These are phyloP conservation scores for Diploscapter pachys DNA, from an alignment of 1,140 invertebrate species.

Conservation along the genomic window DNA sequence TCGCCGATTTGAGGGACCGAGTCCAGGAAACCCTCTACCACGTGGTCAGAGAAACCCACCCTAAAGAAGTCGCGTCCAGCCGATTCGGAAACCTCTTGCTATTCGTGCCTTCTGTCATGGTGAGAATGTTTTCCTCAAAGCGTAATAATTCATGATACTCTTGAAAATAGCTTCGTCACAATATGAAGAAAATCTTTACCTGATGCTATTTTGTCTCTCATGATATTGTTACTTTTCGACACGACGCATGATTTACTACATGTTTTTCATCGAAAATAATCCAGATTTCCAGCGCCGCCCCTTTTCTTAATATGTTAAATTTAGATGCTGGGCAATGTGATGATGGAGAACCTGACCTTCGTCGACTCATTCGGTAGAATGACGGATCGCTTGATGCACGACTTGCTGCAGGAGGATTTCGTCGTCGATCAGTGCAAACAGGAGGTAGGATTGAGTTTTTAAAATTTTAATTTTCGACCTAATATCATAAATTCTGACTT, in stretches of 20 bases:
- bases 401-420: conserved; percentile 48
- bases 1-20: conserved; percentile 54
- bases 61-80: conserved; percentile 58
- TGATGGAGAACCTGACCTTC: conserved; percentile 56
- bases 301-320: conserved; percentile 11
- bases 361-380: conserved; percentile 51
- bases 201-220: no score
- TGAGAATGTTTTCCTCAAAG: conserved; percentile 13
- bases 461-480: no score
- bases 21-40: conserved; percentile 58
- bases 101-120: conserved; percentile 55
- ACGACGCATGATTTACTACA: neutral
- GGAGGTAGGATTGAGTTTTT: neutral
- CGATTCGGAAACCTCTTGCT: conserved; percentile 55
- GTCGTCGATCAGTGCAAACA: conserved; percentile 27
- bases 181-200: no score
- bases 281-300: neutral
- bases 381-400: conserved; percentile 41
- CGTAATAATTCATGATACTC: conserved; percentile 5
- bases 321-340: conserved; percentile 49
- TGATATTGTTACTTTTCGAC: neutral
- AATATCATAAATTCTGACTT: neutral
- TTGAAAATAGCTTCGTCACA: no score
- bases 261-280: no score
- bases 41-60: conserved; percentile 58